These are phyloP conservation scores for Melieria omissa DNA, from an alignment of 2,888 invertebrate species.

Conservation along the genomic window DNA sequence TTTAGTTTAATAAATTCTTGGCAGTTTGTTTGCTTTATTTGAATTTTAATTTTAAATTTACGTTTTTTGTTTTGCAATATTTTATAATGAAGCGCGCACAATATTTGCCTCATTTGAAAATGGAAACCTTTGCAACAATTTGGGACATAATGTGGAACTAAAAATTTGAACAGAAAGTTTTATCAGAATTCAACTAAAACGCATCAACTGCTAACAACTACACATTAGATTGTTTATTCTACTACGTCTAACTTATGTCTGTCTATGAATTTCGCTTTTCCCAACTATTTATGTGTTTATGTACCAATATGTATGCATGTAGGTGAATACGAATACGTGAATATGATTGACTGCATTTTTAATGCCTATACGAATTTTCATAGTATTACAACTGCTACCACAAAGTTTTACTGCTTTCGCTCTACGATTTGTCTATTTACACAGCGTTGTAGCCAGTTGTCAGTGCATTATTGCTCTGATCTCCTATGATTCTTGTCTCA, in stretches of 20 bases:
- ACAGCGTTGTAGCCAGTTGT: not conserved
- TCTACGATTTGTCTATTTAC: not conserved
- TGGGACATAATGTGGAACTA: not conserved
- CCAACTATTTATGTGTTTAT: not conserved
- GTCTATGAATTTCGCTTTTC: not conserved
- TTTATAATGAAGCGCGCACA: not conserved
- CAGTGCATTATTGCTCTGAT: not conserved
- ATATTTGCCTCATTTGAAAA: not conserved
- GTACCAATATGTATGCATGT: not conserved
- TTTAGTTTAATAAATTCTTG: constrained; percentile 16
- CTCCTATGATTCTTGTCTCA: not conserved
- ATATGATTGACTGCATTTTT: not conserved
- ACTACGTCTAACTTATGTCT: not conserved
- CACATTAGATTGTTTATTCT: not conserved
- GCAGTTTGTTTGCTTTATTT: constrained; percentile 1
- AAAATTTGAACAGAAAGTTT: not conserved
- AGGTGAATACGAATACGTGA: not conserved
- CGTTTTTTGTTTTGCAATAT: not conserved
- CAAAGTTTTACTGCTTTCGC: not conserved
- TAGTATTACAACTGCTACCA: not conserved
- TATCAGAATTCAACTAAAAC: not conserved
- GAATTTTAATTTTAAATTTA: not conserved
- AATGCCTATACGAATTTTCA: not conserved
- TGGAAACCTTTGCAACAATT: not conserved
- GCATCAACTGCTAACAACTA: not conserved